A percentile compares a stretch with the other conserved stretches of the same genome.
phyloP scores from a whole-genome alignment of 2,888 invertebrate species.

The Dolomedes plantarius region DNA sequence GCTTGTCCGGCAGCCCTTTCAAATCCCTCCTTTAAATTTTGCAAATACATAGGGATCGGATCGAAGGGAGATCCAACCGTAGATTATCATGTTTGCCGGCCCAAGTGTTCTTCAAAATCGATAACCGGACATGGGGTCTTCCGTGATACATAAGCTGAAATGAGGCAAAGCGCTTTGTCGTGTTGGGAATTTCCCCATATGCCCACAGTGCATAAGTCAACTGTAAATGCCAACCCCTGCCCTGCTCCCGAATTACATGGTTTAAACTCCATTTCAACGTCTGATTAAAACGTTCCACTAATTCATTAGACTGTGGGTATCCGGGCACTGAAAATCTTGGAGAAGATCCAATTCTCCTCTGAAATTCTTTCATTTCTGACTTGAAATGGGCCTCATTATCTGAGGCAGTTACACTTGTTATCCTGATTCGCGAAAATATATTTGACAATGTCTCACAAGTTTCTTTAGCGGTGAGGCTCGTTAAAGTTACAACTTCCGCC shows the following conservation, averaged over 20 bases:
- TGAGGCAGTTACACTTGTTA: background rate
- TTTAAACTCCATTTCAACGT: slow-evolving; percentile 12
- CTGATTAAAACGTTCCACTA: too few relatives aligned
- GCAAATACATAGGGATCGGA: background rate
- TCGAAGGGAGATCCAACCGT: background rate
- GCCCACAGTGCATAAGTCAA: too few relatives aligned
- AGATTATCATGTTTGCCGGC: too few relatives aligned
- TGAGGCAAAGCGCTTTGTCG: background rate
- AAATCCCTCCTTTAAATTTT: background rate
- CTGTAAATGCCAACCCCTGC: background rate
- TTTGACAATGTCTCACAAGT: background rate
- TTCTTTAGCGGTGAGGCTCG: background rate
- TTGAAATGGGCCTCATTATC: slow-evolving; percentile 10
- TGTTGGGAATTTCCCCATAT: background rate
- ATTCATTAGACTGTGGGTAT: background rate
- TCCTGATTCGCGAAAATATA: background rate
- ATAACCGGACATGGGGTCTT: slow-evolving; percentile 6
- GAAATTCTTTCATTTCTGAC: background rate
- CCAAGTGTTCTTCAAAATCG: background rate
- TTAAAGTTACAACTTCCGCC: slow-evolving; percentile 19
- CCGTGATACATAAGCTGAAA: slow-evolving; percentile 15
- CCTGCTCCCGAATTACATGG: background rate
- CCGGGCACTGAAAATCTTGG: background rate
- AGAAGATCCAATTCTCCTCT: too few relatives aligned
- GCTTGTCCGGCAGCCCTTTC: background rate